Base-by-base conservation (phyloP, 1,140 invertebrate genomes). In the Drosophila sulfurigaster region DNA sequence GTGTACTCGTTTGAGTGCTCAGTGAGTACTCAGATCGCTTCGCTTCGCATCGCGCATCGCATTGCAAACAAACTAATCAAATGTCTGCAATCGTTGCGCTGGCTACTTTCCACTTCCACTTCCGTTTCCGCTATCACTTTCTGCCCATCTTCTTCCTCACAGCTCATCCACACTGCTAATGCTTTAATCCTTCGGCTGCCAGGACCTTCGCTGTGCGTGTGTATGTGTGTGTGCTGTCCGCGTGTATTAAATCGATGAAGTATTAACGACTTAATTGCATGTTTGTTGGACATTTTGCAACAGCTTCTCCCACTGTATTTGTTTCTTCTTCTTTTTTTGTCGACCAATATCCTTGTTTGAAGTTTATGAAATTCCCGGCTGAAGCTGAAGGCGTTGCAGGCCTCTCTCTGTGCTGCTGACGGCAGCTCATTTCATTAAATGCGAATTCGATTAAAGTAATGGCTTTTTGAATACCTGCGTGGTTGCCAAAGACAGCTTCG, bases 181-280 rank as follows among this genome's bases (percentile, higher is more conserved):
- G 86, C 85, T 81, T 81, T 89, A 89, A 89, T 89, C 86, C 85
- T 85, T 54, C 11, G 71, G 35, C 52, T 51, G 62, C 62, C 57
- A 67, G 69, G 70, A 58, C 38, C 60, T 51, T 11, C 70, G 3
- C 16, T 16, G 16, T 16, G 16, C 1, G 16, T 16, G 16, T 16
- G 16, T 16, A 1, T 16, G 16, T 16, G 16, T 67, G 54, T 30
- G 30, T 64, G 54, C 78, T 82, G 62, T 78, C 83, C 70, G 68
- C 78, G 75, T 75, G 86, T 81, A 79, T 90, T 81, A 79, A 79
- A 89, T 89, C 85, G 86, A 89, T 89, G 85, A 89, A 89, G 85
- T 89, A 89, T 89, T 89, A 89, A 89, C 85, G 85, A 89, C 85
- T 89, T 89, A 89, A 89, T 89, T 89, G 85, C 85, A 89, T 89